These are phyloP conservation scores for Menidia menidia DNA, from an alignment of 2,797 vertebrate species.

Conservation along the genomic window DNA sequence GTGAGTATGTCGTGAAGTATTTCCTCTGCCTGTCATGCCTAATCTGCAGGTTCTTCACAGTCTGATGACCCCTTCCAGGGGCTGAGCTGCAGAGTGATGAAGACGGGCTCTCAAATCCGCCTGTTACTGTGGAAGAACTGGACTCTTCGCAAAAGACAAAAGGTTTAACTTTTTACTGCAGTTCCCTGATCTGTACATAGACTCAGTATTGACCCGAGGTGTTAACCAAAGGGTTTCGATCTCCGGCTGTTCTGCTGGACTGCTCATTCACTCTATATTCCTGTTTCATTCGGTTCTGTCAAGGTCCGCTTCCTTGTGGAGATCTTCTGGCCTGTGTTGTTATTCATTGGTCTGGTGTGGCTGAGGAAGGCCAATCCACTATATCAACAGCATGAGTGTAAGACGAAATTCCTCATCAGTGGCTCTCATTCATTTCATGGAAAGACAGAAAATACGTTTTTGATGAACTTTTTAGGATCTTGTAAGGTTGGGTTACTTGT, in stretches of 20 bases:
- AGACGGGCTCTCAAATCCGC: slow-evolving; percentile 85
- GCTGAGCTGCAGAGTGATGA: slow-evolving; percentile 82
- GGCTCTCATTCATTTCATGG: neutral
- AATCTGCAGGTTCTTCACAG: slow-evolving; percentile 58
- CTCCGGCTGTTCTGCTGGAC: neutral
- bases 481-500: neutral
- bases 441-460: neutral
- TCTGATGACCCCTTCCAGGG: slow-evolving; percentile 71
- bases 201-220: neutral
- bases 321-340: slow-evolving; percentile 90
- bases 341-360: slow-evolving; percentile 94
- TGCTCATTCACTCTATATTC: neutral
- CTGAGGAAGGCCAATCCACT: slow-evolving; percentile 92
- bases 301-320: slow-evolving; percentile 94
- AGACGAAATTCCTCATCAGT: slow-evolving; percentile 54
- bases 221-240: neutral
- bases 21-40: neutral
- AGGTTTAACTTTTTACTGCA: slow-evolving; percentile 74
- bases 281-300: slow-evolving; percentile 17
- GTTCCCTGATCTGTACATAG: neutral
- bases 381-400: slow-evolving; percentile 96
- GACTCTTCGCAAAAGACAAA: slow-evolving; percentile 94
- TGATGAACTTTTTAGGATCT: neutral
- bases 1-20: neutral
- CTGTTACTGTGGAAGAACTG: slow-evolving; percentile 98